Percentiles rank a stretch among this genome's conserved stretches.
Conservation (phyloP, 92 coral and sea anemone genomes). For the Parazoanthus darwini region DNA sequence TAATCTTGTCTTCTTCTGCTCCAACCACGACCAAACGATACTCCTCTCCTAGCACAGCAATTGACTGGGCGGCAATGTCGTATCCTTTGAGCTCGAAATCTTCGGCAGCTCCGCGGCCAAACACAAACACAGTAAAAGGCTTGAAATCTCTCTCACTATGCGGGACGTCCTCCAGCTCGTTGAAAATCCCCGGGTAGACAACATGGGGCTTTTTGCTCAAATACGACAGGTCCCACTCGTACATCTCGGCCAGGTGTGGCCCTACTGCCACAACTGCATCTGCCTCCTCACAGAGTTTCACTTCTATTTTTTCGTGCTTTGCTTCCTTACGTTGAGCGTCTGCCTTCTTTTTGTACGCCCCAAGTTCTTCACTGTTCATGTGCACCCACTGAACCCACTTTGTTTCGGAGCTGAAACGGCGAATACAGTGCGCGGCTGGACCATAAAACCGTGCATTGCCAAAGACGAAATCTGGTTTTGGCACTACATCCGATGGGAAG, state of each 20-base stretch:
- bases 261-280: slow-evolving; percentile 24
- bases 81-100: slow-evolving; percentile 25
- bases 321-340: neutral
- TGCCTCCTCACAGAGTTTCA: slow-evolving; percentile 13
- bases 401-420: slow-evolving; percentile 26
- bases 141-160: neutral
- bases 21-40: slow-evolving; percentile 30
- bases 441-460: slow-evolving; percentile 36
- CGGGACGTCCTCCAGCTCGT: neutral
- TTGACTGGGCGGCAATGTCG: slow-evolving; percentile 17
- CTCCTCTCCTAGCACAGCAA: slow-evolving; percentile 9
- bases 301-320: slow-evolving; percentile 4
- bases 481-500: neutral
- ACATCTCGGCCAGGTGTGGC: neutral
- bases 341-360: slow-evolving; percentile 7
- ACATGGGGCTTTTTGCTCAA: neutral
- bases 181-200: slow-evolving; percentile 12
- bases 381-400: slow-evolving; percentile 38
- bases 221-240: neutral
- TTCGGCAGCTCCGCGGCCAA: slow-evolving; percentile 30
- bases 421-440: slow-evolving; percentile 31
- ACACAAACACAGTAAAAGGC: slow-evolving; percentile 9
- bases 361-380: slow-evolving; percentile 31
- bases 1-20: slow-evolving; percentile 21
- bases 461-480: slow-evolving; percentile 17